Base-by-base conservation (phyloP, 2,113 vertebrate species). In the Indicator maculatus region DNA sequence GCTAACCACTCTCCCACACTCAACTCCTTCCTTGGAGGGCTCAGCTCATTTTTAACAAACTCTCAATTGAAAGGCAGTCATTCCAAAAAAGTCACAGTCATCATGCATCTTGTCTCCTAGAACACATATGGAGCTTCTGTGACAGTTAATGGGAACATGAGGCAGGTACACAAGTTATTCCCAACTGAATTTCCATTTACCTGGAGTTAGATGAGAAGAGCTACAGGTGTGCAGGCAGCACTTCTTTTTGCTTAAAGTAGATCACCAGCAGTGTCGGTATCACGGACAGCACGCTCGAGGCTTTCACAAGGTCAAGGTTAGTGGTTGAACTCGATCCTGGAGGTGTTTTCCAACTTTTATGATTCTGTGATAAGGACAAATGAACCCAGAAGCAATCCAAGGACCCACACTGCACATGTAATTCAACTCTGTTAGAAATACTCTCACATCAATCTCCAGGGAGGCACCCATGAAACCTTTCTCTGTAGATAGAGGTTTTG, bases 221-320 rank as follows among this genome's bases (percentile, higher is more conserved):
- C 27, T 58, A 11, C 24, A 53, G 45, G 27, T 16, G 14, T 39
- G 30, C n/a, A 53, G 76, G 77, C 30, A 52, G 26, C 18, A 9
- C 33, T 5, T 17, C 11, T n/a, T 16, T 27, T 41, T 15, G n/a
- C 53, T 77, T 47, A 17, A 60, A 71, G 9, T 47, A 30, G 31
- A 78, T 19, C 66, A n/a, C 13, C 58, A 67, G 3, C 4, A 41
- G 17, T 1, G 1, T 61, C 38, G 24, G 11, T 23, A 50, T 12
- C 38, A 36, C 3, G 0, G 4, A 45, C 53, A 39, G 17, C 20
- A 14, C 5, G 30, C 8, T 4, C 30, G 15, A 44, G 5, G 8
- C 31, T 74, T 83, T 50, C 41, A 77, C 11, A 58, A 44, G 24
- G 45, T 55, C 55, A 61, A 56, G 50, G 50, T 26, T 26, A 52